These are phyloP conservation scores for Eunapius fragilis DNA, from an alignment of 37 sponge, comb jelly and placozoan genomes.

Conservation along the genomic window DNA sequence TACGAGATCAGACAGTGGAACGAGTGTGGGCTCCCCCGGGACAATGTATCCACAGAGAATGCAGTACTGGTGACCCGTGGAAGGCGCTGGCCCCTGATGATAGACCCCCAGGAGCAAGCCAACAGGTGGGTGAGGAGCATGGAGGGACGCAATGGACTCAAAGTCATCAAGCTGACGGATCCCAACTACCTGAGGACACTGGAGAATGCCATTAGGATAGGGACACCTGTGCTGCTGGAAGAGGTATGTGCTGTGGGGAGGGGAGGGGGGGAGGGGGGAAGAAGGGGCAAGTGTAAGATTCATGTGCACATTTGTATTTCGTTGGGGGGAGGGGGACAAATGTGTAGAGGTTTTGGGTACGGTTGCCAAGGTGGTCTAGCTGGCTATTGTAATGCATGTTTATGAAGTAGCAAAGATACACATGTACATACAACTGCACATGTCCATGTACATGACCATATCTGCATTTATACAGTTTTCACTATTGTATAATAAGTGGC, in stretches of 20 bases:
- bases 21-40: conserved; percentile 91
- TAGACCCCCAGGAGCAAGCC: conserved; percentile 99
- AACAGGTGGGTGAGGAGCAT: conserved; percentile 93
- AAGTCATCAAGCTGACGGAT: conserved; percentile 96
- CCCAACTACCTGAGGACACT: conserved; percentile 96
- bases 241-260: conserved; percentile 46
- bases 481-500: too few relatives aligned
- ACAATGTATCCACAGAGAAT: conserved; percentile 96
- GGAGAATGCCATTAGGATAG: conserved; percentile 98
- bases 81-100: conserved; percentile 98
- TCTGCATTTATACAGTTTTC: too few relatives aligned
- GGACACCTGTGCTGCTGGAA: conserved; percentile 95
- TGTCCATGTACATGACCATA: too few relatives aligned
- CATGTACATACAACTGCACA: too few relatives aligned
- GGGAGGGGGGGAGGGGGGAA: background rate
- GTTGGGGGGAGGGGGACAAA: too few relatives aligned
- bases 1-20: conserved; percentile 99
- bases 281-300: background rate
- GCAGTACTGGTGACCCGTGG: conserved; percentile 94
- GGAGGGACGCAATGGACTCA: conserved; percentile 94
- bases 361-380: too few relatives aligned
- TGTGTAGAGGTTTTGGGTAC: too few relatives aligned
- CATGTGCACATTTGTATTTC: background rate
- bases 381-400: too few relatives aligned
- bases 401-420: too few relatives aligned